Percentiles rank a stretch among this genome's conserved stretches.
phyloP scores from a whole-genome alignment of 2,113 vertebrate species.

The Calonectris borealis region DNA sequence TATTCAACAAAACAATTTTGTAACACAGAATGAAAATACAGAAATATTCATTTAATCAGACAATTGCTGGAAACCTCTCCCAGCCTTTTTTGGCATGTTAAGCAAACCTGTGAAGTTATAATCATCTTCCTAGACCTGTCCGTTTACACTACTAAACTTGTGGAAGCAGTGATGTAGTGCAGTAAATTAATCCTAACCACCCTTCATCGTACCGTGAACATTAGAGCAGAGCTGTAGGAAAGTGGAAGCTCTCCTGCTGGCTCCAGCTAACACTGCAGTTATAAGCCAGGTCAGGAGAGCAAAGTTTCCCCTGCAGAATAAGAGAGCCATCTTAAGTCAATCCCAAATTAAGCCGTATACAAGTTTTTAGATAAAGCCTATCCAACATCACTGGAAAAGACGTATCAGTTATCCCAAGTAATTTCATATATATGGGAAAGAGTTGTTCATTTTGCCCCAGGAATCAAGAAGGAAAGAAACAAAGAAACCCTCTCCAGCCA shows the following conservation, averaged over 20 bases:
- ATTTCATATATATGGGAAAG: background rate
- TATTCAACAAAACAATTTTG: background rate
- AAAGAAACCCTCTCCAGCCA: background rate
- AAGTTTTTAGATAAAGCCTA: background rate
- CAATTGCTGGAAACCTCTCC: background rate
- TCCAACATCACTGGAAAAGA: background rate
- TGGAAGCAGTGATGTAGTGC: background rate
- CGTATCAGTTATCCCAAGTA: background rate
- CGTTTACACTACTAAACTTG: background rate
- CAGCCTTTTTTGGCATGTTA: background rate
- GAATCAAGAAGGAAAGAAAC: background rate
- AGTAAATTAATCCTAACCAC: background rate
- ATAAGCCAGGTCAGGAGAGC: background rate
- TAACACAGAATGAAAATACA: background rate
- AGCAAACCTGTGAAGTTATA: background rate
- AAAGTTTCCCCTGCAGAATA: background rate
- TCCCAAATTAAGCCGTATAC: background rate
- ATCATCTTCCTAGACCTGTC: background rate
- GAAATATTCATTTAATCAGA: background rate
- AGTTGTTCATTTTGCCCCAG: background rate
- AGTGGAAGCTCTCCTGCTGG: background rate
- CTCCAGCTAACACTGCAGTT: background rate
- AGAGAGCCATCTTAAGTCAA: background rate
- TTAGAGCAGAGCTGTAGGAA: background rate
- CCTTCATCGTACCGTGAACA: background rate